Base-by-base conservation (phyloP, 2,888 invertebrate genomes). In the Lepidocyrtoides sp. region DNA sequence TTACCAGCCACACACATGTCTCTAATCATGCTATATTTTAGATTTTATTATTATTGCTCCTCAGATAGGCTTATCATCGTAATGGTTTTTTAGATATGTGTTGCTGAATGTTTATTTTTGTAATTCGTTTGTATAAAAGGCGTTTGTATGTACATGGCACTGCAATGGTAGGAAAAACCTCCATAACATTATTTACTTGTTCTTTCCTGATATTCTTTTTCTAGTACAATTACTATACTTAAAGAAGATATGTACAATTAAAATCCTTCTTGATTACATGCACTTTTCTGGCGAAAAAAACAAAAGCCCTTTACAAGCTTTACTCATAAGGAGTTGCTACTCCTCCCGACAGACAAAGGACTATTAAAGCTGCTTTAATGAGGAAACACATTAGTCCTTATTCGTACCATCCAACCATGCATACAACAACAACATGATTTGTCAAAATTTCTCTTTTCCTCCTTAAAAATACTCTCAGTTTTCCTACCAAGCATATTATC, bases 101-200 rank as follows among this genome's bases (percentile, higher is more conserved):
- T 72, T 36, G 23, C 36, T 2, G 41, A 41, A 48, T 79, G 81
- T 81, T 57, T 54, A 81, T 81, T 81, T 81, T 81, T 81, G 81
- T 41, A 81, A 81, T 54, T 32, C 60, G 12, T 17, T 17, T 10
- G 57, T 57, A 26, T 57, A 54, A 81, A 41, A 20, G n/a, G 81
- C 32, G 41, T 41, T 57, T 57, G 20, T 57, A 57, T 57, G 12
- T 57, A 23, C 23, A n/a, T n/a, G n/a, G 57, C 29, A 54, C 12
- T 12, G 12, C 8, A 77, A 81, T 81, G 20, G 48, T 48, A 51
- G 26, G 48, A 26, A 77, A 23, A 72, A 48, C 44, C 36, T 14
- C 7, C 8, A 29, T 12, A 36, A n/a, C n/a, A n/a, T n/a, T 48
- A 20, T 44, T 75, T 75, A 44, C 48, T 75, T 75, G 75, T 48